These are phyloP conservation scores for Cremastinae sp. DNA, from an alignment of 2,888 invertebrate species.

Conservation along the genomic window DNA sequence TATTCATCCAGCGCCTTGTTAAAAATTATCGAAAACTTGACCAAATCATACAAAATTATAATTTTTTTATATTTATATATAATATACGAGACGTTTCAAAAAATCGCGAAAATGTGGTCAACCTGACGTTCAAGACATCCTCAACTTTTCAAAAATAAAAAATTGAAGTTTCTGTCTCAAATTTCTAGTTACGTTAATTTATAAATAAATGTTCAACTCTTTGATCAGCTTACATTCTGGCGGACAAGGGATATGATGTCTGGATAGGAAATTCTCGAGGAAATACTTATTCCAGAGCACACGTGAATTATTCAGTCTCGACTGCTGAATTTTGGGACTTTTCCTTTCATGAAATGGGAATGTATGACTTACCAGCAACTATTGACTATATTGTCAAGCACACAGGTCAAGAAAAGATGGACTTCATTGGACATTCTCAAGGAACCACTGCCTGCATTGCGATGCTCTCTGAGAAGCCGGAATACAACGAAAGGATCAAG, in stretches of 20 bases:
- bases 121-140: too few relatives aligned
- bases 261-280: slow-evolving; percentile 85
- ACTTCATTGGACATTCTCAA: slow-evolving; percentile 84
- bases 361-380: slow-evolving; percentile 83
- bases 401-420: slow-evolving; percentile 80
- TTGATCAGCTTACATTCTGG: slow-evolving; percentile 72
- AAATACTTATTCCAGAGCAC: slow-evolving; percentile 83
- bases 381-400: slow-evolving; percentile 82
- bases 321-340: slow-evolving; percentile 75
- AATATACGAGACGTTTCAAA: too few relatives aligned
- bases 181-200: too few relatives aligned
- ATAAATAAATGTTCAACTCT: not conserved
- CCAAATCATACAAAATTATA: too few relatives aligned
- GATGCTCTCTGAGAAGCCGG: slow-evolving; percentile 77
- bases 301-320: slow-evolving; percentile 76
- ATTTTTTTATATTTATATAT: too few relatives aligned
- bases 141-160: not conserved
- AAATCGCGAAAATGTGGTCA: too few relatives aligned
- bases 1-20: too few relatives aligned
- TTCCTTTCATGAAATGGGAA: slow-evolving; percentile 85
- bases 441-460: slow-evolving; percentile 81
- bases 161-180: too few relatives aligned
- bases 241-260: slow-evolving; percentile 76
- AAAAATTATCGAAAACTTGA: too few relatives aligned
- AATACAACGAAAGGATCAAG: slow-evolving; percentile 79